A percentile compares a stretch with the other conserved stretches of the same genome.
Evolutionary conservation across 2,797 vertebrate species (phyloP).

Genomic region (Diglossa cyanea): DNA sequence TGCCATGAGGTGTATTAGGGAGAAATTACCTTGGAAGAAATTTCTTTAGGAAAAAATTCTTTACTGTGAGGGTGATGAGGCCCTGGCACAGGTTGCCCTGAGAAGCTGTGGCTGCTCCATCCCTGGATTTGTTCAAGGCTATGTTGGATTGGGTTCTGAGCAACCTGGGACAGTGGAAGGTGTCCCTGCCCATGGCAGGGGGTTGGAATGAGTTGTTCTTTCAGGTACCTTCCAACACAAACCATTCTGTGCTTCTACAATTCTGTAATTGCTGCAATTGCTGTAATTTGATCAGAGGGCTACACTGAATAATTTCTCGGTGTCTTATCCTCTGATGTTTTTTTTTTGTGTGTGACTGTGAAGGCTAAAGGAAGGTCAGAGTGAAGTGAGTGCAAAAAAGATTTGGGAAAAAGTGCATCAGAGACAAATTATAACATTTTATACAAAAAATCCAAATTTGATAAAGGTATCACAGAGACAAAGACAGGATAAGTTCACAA

Average conservation of each 20-base stretch:
- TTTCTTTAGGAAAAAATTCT: not conserved
- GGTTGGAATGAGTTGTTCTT: no score
- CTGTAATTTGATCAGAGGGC: not conserved
- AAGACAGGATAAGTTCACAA: not conserved
- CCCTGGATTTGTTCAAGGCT: not conserved
- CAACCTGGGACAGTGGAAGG: fast-evolving
- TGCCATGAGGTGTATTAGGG: not conserved
- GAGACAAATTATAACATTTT: not conserved
- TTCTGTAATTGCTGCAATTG: not conserved
- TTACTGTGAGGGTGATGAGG: not conserved
- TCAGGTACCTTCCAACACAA: not conserved
- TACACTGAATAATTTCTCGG: not conserved
- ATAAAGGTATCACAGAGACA: not conserved
- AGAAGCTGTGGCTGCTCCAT: not conserved
- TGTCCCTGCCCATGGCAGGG: not conserved
- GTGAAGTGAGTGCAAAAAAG: fast-evolving
- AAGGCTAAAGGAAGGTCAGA: not conserved
- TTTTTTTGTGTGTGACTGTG: not conserved
- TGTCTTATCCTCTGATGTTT: not conserved
- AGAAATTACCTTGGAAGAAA: not conserved
- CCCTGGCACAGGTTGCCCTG: not conserved
- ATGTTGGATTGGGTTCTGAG: not conserved
- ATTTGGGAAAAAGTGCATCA: not conserved
- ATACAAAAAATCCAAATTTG: not conserved
- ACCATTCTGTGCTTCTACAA: not conserved